Evolutionary conservation across 2,113 vertebrate genomes (phyloP).

Genomic region (Chascanopsetta lugubris): DNA sequence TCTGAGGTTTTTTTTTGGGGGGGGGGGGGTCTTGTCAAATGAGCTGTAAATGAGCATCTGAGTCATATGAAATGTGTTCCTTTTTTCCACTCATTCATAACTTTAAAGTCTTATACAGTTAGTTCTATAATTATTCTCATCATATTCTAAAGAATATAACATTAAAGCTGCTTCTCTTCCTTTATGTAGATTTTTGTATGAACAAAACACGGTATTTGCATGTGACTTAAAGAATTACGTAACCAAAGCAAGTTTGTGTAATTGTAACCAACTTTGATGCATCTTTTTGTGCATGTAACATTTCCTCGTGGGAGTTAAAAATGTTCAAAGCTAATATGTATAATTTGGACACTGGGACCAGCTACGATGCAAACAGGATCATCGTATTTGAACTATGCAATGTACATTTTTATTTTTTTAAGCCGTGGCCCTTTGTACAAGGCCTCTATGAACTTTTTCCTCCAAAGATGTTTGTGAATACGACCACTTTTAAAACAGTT

Average conservation of each 20-base stretch:
- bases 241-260: constrained; percentile 44
- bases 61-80: constrained; percentile 21
- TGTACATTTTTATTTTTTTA: constrained; percentile 64
- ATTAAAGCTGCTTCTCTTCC: constrained; percentile 40
- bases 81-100: constrained; percentile 19
- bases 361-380: constrained; percentile 6
- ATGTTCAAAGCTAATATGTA: constrained; percentile 16
- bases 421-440: constrained; percentile 28
- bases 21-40: no score
- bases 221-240: constrained; percentile 51
- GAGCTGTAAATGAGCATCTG: constrained; percentile 31
- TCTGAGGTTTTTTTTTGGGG: no score
- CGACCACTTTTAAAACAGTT: constrained; percentile 56
- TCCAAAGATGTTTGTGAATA: constrained; percentile 37
- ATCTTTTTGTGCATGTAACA: no score
- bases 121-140: constrained; percentile 8
- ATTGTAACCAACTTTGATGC: constrained; percentile 19
- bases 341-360: constrained; percentile 17
- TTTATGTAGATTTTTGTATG: constrained; percentile 22
- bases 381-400: constrained; percentile 67
- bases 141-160: constrained; percentile 32
- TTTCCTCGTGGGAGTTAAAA: constrained; percentile 8
- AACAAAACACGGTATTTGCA: constrained; percentile 16
- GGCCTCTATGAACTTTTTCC: constrained; percentile 30
- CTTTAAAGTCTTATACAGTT: constrained; percentile 17